phyloP scores from a whole-genome alignment of 2,888 invertebrate genomes.

The Hyposoter dolosus region DNA sequence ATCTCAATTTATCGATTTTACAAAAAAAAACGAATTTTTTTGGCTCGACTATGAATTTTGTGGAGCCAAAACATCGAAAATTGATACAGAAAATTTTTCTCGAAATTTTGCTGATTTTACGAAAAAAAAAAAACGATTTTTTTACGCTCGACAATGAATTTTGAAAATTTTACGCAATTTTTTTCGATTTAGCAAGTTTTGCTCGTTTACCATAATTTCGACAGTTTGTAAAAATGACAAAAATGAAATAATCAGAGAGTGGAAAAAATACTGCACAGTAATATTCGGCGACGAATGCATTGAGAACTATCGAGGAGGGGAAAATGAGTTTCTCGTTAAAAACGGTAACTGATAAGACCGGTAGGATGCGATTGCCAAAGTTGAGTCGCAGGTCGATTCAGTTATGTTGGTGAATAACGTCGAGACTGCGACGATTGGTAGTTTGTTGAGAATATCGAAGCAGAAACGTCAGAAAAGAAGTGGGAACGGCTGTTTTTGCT shows the following conservation, averaged over 20 bases:
- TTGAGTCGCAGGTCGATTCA: conserved; percentile 22
- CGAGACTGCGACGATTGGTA: conserved; percentile 31
- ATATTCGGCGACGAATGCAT: conserved; percentile 11
- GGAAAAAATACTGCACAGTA: neutral
- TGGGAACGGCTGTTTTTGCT: conserved; percentile 55
- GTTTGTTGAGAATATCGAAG: conserved; percentile 36
- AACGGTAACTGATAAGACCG: conserved; percentile 53
- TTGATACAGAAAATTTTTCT: too few species aligned
- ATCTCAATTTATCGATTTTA: neutral
- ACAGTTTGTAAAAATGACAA: neutral
- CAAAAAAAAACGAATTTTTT: neutral
- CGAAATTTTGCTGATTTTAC: too few species aligned
- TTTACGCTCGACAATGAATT: too few species aligned
- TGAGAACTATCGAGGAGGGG: neutral
- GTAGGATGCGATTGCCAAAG: neutral
- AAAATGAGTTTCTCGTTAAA: conserved; percentile 50
- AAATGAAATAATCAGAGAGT: neutral
- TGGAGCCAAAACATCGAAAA: too few species aligned
- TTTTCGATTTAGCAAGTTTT: too few species aligned
- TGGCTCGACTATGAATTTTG: too few species aligned
- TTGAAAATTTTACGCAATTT: too few species aligned
- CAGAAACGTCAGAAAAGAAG: conserved; percentile 17
- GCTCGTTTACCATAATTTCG: neutral
- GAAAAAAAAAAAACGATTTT: too few species aligned
- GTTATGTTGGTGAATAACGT: conserved; percentile 65